Evolutionary conservation across 1,140 invertebrate genomes (phyloP).

Genomic region (Myzus persicae): DNA sequence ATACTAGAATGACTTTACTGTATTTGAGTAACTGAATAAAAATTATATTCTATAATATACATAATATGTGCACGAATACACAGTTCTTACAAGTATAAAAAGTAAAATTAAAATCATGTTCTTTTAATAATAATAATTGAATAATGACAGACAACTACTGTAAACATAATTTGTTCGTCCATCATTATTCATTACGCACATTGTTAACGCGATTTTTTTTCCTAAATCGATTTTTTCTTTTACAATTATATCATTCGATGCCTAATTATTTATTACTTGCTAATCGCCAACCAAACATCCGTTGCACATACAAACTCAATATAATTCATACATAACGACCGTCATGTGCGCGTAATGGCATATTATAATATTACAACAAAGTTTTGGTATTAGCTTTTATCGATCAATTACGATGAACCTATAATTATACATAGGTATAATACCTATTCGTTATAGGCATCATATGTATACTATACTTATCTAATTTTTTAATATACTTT

Average conservation of each 20-base stretch:
- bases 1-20: background rate
- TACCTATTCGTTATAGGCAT: background rate
- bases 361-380: background rate
- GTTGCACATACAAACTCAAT: background rate
- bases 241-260: slow-evolving; percentile 5
- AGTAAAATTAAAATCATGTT: background rate
- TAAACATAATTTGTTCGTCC: slow-evolving; percentile 49
- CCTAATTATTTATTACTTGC: slow-evolving; percentile 1
- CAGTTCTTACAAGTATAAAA: background rate
- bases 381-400: slow-evolving; percentile 2
- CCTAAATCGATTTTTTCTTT: background rate
- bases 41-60: too few species aligned
- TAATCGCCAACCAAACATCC: background rate
- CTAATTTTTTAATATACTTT: background rate
- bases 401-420: background rate
- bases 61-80: background rate
- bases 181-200: background rate
- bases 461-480: too few species aligned
- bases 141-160: slow-evolving; percentile 47
- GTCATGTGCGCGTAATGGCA: background rate
- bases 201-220: slow-evolving; percentile 3
- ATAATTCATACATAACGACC: background rate
- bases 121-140: background rate
- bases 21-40: background rate
- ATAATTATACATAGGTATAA: background rate